A percentile compares a stretch with the other conserved stretches of the same genome.
These are phyloP conservation scores for Mungos mungo DNA, from an alignment of 2,113 vertebrate species.

Conservation along the genomic window DNA sequence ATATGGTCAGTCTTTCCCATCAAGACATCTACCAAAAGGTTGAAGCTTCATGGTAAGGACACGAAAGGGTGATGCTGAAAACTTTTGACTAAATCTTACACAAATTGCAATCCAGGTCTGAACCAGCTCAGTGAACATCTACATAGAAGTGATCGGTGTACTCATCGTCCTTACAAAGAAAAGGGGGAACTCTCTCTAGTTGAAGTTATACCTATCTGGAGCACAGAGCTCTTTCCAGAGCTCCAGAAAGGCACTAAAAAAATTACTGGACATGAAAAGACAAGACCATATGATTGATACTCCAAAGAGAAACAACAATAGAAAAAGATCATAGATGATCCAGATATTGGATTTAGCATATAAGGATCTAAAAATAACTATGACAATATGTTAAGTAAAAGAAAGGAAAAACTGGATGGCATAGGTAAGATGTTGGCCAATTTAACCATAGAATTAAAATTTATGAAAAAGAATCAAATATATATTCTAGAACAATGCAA, in stretches of 20 bases:
- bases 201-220: not conserved
- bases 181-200: not conserved
- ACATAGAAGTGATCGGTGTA: not conserved
- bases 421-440: not conserved
- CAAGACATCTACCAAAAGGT: not conserved
- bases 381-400: slow-evolving; percentile 9
- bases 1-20: not conserved
- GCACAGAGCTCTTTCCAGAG: not conserved
- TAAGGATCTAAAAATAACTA: not conserved
- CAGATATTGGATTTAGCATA: not conserved
- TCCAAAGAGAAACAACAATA: not conserved
- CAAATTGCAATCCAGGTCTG: not conserved
- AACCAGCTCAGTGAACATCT: not conserved
- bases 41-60: not conserved
- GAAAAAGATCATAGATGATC: not conserved
- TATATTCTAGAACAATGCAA: not conserved
- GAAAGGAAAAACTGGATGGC: not conserved
- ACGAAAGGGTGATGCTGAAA: not conserved
- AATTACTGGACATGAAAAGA: not conserved
- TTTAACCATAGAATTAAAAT: slow-evolving; percentile 12
- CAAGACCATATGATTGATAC: not conserved
- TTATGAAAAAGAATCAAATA: not conserved
- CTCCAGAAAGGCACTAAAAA: slow-evolving; percentile 34
- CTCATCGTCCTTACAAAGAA: not conserved
- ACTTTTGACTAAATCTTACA: not conserved